These are phyloP conservation scores for Cephalotes varians DNA, from an alignment of 2,888 invertebrate species.

Conservation along the genomic window DNA sequence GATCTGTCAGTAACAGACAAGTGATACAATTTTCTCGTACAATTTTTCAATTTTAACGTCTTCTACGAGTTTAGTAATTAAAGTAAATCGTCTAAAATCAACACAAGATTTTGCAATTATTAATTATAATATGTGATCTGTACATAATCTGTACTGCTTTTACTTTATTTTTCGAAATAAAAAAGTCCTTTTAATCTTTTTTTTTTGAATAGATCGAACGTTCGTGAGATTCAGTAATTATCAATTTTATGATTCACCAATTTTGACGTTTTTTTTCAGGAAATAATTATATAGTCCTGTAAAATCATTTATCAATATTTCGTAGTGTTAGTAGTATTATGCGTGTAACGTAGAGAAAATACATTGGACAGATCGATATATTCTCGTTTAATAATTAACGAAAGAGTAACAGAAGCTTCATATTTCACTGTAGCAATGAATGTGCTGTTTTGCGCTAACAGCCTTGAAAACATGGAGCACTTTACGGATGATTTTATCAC, in stretches of 20 bases:
- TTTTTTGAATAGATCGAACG: neutral
- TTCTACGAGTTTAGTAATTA: neutral
- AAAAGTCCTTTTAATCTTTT: neutral
- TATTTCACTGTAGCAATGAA: neutral
- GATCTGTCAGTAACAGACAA: neutral
- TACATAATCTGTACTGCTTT: neutral
- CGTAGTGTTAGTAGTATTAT: neutral
- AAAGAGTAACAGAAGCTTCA: neutral
- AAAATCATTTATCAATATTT: constrained; percentile 11
- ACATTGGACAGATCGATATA: neutral
- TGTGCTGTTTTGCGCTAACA: neutral
- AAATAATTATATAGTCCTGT: neutral
- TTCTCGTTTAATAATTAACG: neutral
- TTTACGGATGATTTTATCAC: constrained; percentile 2
- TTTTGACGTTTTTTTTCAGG: neutral
- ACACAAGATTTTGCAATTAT: neutral
- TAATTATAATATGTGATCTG: neutral
- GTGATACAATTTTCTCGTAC: neutral
- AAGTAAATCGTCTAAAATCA: neutral
- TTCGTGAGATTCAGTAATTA: neutral
- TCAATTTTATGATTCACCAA: neutral
- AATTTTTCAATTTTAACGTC: neutral
- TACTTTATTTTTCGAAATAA: neutral
- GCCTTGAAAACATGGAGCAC: neutral
- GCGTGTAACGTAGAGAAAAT: neutral